phyloP scores from a whole-genome alignment of 1,140 invertebrate species.

The Diabrotica virgifera region DNA sequence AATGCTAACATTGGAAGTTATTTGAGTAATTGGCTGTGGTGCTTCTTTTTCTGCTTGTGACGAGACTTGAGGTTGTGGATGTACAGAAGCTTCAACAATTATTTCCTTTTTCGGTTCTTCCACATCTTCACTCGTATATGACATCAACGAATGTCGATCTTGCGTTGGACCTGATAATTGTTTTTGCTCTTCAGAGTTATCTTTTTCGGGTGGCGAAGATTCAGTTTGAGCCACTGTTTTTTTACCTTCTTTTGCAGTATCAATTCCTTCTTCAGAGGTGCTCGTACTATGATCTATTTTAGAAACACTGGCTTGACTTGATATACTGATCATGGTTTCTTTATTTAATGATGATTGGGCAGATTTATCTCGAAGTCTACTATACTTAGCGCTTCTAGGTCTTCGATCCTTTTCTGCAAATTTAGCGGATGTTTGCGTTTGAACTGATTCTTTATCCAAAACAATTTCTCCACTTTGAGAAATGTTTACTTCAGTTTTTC shows the following conservation, averaged over 20 bases:
- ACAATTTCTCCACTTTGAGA: conserved; percentile 34
- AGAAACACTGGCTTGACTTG: neutral
- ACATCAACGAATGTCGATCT: conserved; percentile 28
- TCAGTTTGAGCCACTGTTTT: conserved; percentile 11
- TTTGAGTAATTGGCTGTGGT: too few relatives aligned
- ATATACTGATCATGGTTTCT: conserved; percentile 11
- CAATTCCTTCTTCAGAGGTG: conserved; percentile 28
- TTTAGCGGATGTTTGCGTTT: conserved; percentile 17
- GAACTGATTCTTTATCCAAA: conserved; percentile 21
- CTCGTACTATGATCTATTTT: conserved; percentile 26
- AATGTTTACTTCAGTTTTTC: conserved; percentile 40
- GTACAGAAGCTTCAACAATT: conserved; percentile 32
- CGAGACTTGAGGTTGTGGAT: conserved; percentile 23
- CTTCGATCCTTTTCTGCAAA: conserved; percentile 35
- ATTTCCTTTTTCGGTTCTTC: conserved; percentile 30
- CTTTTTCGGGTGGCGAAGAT: conserved; percentile 20
- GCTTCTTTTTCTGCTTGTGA: too few relatives aligned
- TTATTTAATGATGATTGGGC: conserved; percentile 6
- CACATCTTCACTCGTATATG: conserved; percentile 37
- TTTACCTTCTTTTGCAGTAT: conserved; percentile 28
- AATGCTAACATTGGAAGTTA: too few relatives aligned
- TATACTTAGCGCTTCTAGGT: conserved; percentile 40
- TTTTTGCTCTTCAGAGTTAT: neutral
- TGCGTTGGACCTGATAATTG: neutral
- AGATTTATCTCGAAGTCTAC: conserved; percentile 21